Evolutionary conservation across 2,888 invertebrate species (phyloP), one percentile per base, ranked within the genome.

Genomic region (Halictus ligatus): DNA sequence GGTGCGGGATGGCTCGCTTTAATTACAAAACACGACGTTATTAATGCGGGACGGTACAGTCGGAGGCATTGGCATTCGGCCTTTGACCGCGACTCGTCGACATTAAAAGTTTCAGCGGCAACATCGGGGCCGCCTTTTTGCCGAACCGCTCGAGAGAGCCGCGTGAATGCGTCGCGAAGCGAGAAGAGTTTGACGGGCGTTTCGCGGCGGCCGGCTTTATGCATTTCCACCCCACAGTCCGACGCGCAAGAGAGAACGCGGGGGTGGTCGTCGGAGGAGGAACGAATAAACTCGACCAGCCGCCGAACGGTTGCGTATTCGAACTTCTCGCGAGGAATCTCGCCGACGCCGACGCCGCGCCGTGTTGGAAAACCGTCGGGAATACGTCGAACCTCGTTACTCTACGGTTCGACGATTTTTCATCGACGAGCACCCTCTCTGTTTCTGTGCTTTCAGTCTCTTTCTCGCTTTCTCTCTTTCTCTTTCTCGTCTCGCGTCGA

Each of bases 141-240:
- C 43, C 79, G 73, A 72, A 43, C 48, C 43, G 43, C 35, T 40
- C 71, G 78, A 54, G 78, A 50, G 54, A 58, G 25, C 72, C 72
- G 46, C 58, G 78, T 60, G 43, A 50, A 78, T 78, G 77, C 77
- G 77, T 78, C 77, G 77, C 29, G 72, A 58, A 60, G 78, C 72
- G 58, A 29, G 69, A 78, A 78, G 77, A 78, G 77, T 78, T 78
- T 78, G 69, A 78, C 77, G 67, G 77, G 69, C 67, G 67, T 67
- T 50, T 29, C 69, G 77, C 69, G 15, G 69, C 50, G 40, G 40
- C 43, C 69, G 69, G 69, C 69, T 69, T 69, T 69, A 69, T 69
- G 43, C 69, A 25, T 67, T 67, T 35, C 67, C 67, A 67, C 29
- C 35, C 67, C 8, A 35, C 67, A 67, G 67, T 35, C 67, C 46